Conservation (phyloP, 2,888 invertebrate species). For the Spilarctia lutea region DNA sequence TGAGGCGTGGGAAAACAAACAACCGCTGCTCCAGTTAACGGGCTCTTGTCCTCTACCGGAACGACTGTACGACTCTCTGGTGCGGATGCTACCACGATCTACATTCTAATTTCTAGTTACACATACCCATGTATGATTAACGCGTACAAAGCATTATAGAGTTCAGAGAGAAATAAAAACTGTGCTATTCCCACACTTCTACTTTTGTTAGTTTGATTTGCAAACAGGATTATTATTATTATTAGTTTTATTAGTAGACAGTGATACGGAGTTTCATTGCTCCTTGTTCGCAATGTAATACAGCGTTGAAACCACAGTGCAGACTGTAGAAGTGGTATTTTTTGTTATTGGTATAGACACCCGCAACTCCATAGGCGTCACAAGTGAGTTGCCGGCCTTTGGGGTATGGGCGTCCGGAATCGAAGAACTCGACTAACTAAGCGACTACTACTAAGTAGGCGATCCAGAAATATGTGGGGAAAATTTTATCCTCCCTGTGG, state of each 20-base stretch:
- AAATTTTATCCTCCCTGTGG: no score
- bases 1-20: slow-evolving; percentile 81
- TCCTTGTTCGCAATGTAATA: not conserved
- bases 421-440: no score
- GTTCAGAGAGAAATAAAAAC: not conserved
- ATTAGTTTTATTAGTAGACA: not conserved
- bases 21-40: slow-evolving; percentile 73
- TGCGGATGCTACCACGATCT: slow-evolving; percentile 57
- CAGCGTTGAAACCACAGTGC: not conserved
- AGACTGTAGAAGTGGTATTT: not conserved
- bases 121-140: not conserved
- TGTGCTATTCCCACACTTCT: not conserved
- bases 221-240: not conserved
- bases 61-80: slow-evolving; percentile 39
- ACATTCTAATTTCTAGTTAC: slow-evolving; percentile 49
- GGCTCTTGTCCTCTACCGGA: slow-evolving; percentile 67
- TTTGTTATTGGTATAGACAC: no score
- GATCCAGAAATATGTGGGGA: no score
- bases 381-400: no score
- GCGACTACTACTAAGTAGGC: no score
- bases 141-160: not conserved
- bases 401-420: no score
- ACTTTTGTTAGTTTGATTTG: not conserved
- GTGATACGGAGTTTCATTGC: not conserved
- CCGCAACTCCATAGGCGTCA: no score